Conservation (phyloP, 2,888 invertebrate genomes). For the Drosophila fungiperda region DNA sequence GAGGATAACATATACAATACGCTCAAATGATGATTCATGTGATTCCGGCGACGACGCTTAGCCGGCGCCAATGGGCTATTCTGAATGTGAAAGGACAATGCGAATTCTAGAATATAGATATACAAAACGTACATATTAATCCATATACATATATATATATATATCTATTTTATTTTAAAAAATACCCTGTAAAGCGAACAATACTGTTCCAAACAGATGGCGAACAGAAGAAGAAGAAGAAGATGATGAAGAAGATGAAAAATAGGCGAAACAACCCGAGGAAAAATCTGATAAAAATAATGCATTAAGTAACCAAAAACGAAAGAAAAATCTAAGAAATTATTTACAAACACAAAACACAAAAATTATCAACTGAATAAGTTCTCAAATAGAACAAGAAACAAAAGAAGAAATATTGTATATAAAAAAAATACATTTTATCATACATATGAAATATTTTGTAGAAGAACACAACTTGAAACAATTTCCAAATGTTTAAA, state of each 20-base stretch:
- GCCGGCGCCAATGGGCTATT: constrained; percentile 78
- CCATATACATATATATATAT: constrained; percentile 10
- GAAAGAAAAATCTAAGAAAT: constrained; percentile 2
- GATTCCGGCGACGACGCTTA: constrained; percentile 83
- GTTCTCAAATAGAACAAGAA: constrained; percentile 4
- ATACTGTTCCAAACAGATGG: constrained; percentile 19
- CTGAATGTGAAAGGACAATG: constrained; percentile 59
- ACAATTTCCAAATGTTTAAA: too few relatives aligned
- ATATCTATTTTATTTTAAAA: constrained; percentile 27
- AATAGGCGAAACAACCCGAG: neutral
- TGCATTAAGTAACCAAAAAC: constrained; percentile 21
- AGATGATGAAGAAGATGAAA: neutral
- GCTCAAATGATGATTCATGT: constrained; percentile 85
- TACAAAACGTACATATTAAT: constrained; percentile 25
- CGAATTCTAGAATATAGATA: constrained; percentile 36
- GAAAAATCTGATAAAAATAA: constrained; percentile 7
- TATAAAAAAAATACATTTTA: neutral
- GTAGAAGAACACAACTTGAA: neutral
- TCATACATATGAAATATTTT: neutral
- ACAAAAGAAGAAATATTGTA: constrained; percentile 1
- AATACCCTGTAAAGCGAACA: constrained; percentile 30
- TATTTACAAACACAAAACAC: constrained; percentile 1
- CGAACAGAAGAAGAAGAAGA: neutral
- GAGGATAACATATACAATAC: constrained; percentile 85
- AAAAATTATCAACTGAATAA: neutral